Percentiles rank a stretch among this genome's conserved stretches.
These are phyloP conservation scores for Patiria miniata DNA, from an alignment of 35 echinoderm and acorn worm species.

Conservation along the genomic window DNA sequence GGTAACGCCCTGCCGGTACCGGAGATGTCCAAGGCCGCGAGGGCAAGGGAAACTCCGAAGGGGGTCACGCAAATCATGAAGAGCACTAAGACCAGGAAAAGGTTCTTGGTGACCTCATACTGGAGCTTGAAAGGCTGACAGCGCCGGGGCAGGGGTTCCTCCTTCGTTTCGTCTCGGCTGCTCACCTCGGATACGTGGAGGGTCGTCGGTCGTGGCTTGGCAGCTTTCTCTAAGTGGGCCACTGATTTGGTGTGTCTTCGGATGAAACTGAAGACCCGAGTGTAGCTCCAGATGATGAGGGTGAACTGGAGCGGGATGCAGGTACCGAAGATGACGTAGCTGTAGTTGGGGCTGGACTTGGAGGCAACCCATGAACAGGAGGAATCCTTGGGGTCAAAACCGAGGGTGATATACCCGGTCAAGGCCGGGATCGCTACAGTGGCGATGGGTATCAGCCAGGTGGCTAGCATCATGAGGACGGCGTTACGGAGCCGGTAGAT, in stretches of 20 bases:
- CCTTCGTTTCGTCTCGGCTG: no score
- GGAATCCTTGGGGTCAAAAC: background rate
- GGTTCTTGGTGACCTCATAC: constrained; percentile 41
- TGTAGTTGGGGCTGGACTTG: background rate
- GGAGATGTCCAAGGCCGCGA: constrained; percentile 7
- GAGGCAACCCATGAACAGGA: background rate
- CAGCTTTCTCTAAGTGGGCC: background rate
- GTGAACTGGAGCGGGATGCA: background rate
- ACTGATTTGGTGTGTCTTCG: constrained; percentile 14
- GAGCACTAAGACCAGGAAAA: constrained; percentile 37
- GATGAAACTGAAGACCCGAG: background rate
- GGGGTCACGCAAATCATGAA: constrained; percentile 11
- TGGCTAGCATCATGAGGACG: background rate
- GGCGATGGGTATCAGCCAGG: constrained; percentile 3
- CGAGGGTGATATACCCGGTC: background rate
- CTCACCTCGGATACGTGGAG: no score
- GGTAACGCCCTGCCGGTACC: constrained; percentile 29
- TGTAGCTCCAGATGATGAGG: background rate
- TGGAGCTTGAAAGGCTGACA: background rate
- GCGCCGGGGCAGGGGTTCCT: no score
- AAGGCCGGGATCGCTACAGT: background rate
- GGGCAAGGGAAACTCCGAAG: background rate
- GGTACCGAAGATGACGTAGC: background rate
- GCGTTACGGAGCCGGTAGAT: background rate
- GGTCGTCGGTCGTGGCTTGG: no score